Percentiles rank a stretch among this genome's conserved stretches.
Evolutionary conservation across 2,797 vertebrate genomes (phyloP).

Genomic region (Hipposideros larvatus): DNA sequence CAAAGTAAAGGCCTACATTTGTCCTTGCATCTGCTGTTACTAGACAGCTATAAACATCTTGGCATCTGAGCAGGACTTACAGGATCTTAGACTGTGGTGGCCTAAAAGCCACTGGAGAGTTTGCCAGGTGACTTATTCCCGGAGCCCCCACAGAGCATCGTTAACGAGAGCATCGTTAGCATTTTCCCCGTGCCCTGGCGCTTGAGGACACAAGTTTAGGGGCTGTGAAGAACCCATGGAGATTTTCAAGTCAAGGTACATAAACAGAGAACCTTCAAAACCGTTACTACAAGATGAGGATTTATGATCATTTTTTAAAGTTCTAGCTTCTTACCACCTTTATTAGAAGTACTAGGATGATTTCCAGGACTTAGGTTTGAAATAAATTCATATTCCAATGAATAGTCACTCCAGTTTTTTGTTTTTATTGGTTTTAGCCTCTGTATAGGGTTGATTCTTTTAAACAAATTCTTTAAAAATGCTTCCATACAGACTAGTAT

Average conservation of each 20-base stretch:
- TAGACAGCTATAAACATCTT: not conserved
- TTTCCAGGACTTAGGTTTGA: slow-evolving; percentile 2
- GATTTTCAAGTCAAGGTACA: not conserved
- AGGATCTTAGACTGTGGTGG: not conserved
- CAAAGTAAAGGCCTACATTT: not conserved
- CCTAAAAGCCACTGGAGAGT: not conserved
- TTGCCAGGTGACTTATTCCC: not conserved
- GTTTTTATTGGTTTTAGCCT: not conserved
- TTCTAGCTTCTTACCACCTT: not conserved
- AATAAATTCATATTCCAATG: not conserved
- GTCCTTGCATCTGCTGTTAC: not conserved
- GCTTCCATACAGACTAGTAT: not conserved
- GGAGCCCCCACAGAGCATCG: not conserved
- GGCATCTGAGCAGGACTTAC: not conserved
- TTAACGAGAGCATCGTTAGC: not conserved
- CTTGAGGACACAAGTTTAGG: not conserved
- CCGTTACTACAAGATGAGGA: not conserved
- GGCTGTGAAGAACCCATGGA: not conserved
- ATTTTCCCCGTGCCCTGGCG: not conserved
- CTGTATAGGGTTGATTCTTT: not conserved
- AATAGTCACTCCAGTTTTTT: not conserved
- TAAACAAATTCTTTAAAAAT: not conserved
- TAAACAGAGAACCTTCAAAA: slow-evolving; percentile 3
- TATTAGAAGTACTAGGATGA: not conserved
- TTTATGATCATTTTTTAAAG: not conserved